Conservation (phyloP, 2,888 invertebrate species). For the Panzeria rudis region DNA sequence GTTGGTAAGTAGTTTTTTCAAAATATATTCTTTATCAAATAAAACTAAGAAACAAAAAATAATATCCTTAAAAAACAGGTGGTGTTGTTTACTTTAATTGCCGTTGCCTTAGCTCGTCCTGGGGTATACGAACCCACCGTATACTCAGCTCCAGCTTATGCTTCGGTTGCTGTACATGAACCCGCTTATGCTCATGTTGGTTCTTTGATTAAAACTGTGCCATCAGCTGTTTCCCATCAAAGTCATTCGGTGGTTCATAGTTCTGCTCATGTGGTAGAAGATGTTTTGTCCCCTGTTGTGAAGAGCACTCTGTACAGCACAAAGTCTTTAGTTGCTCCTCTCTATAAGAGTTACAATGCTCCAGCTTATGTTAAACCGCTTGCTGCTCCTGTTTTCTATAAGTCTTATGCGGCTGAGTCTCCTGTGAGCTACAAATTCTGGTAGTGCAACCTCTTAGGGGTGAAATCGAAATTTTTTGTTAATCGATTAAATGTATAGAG, state of each 20-base stretch:
- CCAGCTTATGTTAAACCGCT: slow-evolving; percentile 68
- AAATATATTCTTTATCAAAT: not conserved
- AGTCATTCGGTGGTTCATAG: slow-evolving; percentile 85
- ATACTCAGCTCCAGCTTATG: slow-evolving; percentile 76
- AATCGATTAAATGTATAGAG: not conserved
- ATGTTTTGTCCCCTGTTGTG: slow-evolving; percentile 79
- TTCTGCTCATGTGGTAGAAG: slow-evolving; percentile 79
- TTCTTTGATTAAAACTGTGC: slow-evolving; percentile 80
- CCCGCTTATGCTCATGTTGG: slow-evolving; percentile 79
- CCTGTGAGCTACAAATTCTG: slow-evolving; percentile 50
- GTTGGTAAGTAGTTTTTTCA: slow-evolving; percentile 78
- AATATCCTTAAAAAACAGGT: slow-evolving; percentile 58
- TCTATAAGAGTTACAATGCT: slow-evolving; percentile 39
- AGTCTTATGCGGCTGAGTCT: slow-evolving; percentile 13
- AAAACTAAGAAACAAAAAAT: not conserved
- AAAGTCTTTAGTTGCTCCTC: slow-evolving; percentile 55
- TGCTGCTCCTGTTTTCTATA: slow-evolving; percentile 69
- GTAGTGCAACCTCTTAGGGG: not conserved
- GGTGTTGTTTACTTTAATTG: slow-evolving; percentile 81
- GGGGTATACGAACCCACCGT: slow-evolving; percentile 75
- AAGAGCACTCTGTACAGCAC: slow-evolving; percentile 75
- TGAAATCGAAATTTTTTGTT: slow-evolving; percentile 5
- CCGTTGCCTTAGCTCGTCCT: slow-evolving; percentile 80
- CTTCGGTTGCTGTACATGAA: slow-evolving; percentile 78
- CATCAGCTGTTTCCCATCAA: slow-evolving; percentile 84